phyloP scores from a whole-genome alignment of 2,797 vertebrate species.

The Fistularia commersonii region DNA sequence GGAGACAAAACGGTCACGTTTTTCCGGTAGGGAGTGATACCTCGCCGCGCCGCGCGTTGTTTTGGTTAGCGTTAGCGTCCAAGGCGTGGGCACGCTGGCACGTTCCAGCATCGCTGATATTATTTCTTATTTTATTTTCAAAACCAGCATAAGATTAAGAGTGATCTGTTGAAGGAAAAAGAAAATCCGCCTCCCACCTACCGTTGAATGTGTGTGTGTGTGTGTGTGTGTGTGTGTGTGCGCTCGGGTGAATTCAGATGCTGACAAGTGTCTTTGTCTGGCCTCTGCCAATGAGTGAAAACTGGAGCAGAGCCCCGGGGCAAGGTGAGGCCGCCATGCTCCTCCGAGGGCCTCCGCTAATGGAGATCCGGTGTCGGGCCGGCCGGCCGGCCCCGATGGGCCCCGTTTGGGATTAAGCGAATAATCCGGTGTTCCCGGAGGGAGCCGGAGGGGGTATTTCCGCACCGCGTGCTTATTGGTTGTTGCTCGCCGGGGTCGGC shows the following conservation, averaged over 20 bases:
- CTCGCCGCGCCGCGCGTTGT: too few relatives aligned
- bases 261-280: conserved; percentile 67
- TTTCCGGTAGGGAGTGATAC: too few relatives aligned
- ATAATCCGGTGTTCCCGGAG: conserved; percentile 44
- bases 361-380: conserved; percentile 71
- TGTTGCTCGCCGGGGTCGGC: too few relatives aligned
- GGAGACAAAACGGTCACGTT: too few relatives aligned
- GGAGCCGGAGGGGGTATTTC: conserved; percentile 28
- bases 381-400: conserved; percentile 36
- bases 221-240: conserved; percentile 5
- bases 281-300: conserved; percentile 63
- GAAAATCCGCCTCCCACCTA: conserved; percentile 9
- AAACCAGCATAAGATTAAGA: conserved; percentile 20
- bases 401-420: conserved; percentile 49
- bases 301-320: conserved; percentile 70
- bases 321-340: conserved; percentile 61
- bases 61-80: too few relatives aligned
- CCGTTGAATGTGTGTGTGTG: conserved; percentile 8
- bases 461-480: conserved; percentile 16
- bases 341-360: conserved; percentile 69
- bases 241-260: conserved; percentile 24
- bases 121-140: conserved; percentile 25
- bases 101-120: too few relatives aligned
- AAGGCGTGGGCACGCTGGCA: too few relatives aligned
- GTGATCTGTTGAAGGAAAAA: conserved; percentile 17